Evolutionary conservation across 2,113 vertebrate genomes (phyloP).

Genomic region (Nibea albiflora): DNA sequence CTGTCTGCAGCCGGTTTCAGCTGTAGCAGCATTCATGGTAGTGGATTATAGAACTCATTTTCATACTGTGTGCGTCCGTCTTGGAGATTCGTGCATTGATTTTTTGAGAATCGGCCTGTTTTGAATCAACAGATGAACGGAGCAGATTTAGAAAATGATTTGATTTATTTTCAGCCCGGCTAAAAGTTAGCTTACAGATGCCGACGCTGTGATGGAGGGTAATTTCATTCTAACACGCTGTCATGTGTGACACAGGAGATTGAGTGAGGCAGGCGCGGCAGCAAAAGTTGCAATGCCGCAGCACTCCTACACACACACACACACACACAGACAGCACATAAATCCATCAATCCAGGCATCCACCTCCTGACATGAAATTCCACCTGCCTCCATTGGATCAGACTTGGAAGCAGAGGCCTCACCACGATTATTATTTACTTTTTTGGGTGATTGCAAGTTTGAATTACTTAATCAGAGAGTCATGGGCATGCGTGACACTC

Average conservation of each 20-base stretch:
- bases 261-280: not conserved
- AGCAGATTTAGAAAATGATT: not conserved
- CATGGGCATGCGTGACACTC: no score
- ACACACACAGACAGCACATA: not conserved
- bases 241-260: not conserved
- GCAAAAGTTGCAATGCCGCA: constrained; percentile 13
- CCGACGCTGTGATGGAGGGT: not conserved
- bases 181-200: constrained; percentile 19
- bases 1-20: not conserved
- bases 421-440: no score
- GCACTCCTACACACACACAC: not conserved
- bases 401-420: not conserved
- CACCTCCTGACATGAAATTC: not conserved
- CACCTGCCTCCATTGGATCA: not conserved
- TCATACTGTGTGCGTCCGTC: not conserved
- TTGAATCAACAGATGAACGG: not conserved
- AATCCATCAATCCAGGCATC: not conserved
- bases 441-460: no score
- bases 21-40: not conserved
- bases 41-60: not conserved
- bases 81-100: not conserved
- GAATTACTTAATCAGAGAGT: no score
- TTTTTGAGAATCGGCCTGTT: not conserved
- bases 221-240: not conserved
- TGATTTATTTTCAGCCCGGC: not conserved